Conservation (phyloP, 2,797 vertebrate genomes). For the Tokudaia tokunoshimensis region DNA sequence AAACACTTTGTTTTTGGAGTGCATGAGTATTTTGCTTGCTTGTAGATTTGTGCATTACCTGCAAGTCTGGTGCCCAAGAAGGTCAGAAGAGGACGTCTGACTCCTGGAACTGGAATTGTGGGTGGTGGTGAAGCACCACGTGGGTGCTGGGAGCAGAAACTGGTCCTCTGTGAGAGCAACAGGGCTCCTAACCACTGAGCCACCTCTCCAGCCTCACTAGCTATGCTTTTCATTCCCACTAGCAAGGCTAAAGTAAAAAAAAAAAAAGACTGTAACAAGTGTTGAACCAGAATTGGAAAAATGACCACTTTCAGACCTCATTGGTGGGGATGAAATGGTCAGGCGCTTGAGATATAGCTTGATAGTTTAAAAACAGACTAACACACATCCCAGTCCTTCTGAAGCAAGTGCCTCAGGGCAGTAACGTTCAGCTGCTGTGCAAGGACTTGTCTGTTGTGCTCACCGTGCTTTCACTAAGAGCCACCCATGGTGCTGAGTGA, state of each 20-base stretch:
- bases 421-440: background rate
- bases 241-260: background rate
- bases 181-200: background rate
- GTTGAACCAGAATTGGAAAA: background rate
- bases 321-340: background rate
- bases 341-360: background rate
- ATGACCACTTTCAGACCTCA: background rate
- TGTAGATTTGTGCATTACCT: background rate
- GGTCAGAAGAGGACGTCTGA: background rate
- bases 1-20: background rate
- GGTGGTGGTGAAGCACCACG: background rate
- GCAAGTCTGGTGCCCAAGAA: background rate
- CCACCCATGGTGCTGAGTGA: background rate
- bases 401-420: background rate
- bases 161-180: background rate
- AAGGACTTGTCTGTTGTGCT: background rate
- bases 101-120: background rate
- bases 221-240: conserved; percentile 25
- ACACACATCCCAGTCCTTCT: background rate
- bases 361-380: conserved; percentile 11
- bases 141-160: background rate
- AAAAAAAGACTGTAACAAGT: background rate
- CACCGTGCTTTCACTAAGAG: background rate
- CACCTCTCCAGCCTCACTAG: background rate
- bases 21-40: background rate